These are phyloP conservation scores for Hemiscyllium ocellatum DNA, from an alignment of 2,113 vertebrate genomes.

Conservation along the genomic window DNA sequence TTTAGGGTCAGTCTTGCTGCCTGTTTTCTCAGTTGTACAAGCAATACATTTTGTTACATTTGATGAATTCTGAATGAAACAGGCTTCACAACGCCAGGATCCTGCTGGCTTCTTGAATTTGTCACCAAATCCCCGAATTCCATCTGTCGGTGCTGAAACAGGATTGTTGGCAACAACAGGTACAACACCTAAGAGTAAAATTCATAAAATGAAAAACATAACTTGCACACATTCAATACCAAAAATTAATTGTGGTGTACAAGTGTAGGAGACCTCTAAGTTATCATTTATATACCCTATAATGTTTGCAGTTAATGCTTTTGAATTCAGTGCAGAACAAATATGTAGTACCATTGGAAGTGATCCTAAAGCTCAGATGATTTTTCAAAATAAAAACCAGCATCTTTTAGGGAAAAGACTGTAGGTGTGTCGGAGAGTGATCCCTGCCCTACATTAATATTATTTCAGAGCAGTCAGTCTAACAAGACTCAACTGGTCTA, in stretches of 20 bases:
- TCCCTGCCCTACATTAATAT: not conserved
- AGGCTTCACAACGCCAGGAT: conserved; percentile 62
- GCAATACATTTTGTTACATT: conserved; percentile 56
- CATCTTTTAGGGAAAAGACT: not conserved
- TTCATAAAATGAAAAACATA: not conserved
- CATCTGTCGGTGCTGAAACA: conserved; percentile 50
- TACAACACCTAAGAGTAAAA: conserved; percentile 50
- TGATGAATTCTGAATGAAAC: conserved; percentile 58
- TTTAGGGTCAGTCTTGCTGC: conserved; percentile 69
- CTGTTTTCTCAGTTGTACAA: conserved; percentile 57
- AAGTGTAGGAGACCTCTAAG: not conserved
- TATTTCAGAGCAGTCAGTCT: not conserved
- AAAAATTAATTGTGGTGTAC: not conserved
- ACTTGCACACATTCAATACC: not conserved
- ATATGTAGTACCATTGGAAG: not conserved
- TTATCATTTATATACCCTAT: not conserved
- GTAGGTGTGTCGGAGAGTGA: not conserved
- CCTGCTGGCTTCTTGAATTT: conserved; percentile 67
- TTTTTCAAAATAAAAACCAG: not conserved
- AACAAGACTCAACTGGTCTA: not conserved
- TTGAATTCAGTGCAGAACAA: not conserved
- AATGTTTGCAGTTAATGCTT: not conserved
- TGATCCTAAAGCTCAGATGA: not conserved
- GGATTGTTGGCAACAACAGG: conserved; percentile 51
- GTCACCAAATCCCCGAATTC: conserved; percentile 55